These are phyloP conservation scores for Protonemura montana DNA, from an alignment of 2,888 invertebrate species.

Conservation along the genomic window DNA sequence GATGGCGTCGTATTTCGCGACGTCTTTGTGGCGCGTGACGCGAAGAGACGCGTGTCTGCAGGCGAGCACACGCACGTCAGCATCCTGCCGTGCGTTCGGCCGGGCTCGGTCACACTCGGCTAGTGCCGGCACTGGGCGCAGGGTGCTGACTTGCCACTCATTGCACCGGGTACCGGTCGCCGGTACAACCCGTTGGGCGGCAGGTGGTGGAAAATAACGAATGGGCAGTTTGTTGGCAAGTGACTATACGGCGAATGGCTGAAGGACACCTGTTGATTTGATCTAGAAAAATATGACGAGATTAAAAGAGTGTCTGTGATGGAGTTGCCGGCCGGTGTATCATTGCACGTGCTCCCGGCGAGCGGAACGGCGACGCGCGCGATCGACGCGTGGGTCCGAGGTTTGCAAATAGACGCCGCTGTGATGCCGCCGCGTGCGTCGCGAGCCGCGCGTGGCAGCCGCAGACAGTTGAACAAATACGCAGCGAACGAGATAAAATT, in stretches of 20 bases:
- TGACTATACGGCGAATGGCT: background rate
- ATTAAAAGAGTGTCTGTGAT: background rate
- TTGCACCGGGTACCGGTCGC: background rate
- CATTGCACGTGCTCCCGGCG: background rate
- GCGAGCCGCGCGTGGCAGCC: background rate
- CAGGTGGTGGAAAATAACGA: background rate
- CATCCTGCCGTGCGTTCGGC: slow-evolving; percentile 50
- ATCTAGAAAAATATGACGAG: background rate
- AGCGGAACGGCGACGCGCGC: background rate
- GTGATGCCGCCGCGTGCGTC: background rate
- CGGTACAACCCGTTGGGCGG: background rate
- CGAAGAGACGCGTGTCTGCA: slow-evolving; percentile 48
- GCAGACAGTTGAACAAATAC: background rate
- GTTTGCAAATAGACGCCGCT: background rate
- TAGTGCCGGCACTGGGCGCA: too few species aligned
- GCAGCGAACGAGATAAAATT: background rate
- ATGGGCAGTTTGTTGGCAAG: background rate
- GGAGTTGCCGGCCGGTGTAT: background rate
- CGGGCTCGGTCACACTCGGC: too few species aligned
- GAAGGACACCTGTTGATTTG: background rate
- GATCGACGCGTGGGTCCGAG: background rate
- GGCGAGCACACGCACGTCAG: slow-evolving; percentile 53
- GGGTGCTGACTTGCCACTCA: too few species aligned
- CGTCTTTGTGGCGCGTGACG: background rate
- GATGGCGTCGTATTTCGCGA: background rate